These are phyloP conservation scores for Gobio gobio DNA, from an alignment of 2,113 vertebrate genomes.

Conservation along the genomic window DNA sequence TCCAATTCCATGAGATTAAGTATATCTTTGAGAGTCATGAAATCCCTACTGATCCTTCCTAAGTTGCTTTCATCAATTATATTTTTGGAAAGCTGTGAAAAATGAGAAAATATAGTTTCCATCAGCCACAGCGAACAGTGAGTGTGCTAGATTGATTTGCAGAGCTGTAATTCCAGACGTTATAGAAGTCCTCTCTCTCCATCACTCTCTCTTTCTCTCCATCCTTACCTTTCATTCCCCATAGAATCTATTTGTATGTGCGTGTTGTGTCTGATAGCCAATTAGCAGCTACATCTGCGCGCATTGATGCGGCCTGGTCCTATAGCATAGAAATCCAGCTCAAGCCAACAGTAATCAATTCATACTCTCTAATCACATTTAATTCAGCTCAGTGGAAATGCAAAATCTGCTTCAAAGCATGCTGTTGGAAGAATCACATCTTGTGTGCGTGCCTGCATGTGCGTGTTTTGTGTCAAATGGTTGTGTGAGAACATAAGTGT, in stretches of 20 bases:
- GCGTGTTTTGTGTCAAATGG: constrained; percentile 3
- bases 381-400: neutral
- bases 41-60: constrained; percentile 35
- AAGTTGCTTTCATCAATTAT: constrained; percentile 30
- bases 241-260: constrained; percentile 32
- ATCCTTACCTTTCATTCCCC: neutral
- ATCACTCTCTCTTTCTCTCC: constrained; percentile 14
- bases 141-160: constrained; percentile 18
- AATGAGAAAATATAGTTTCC: constrained; percentile 17
- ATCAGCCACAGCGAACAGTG: neutral
- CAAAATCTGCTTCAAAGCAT: constrained; percentile 19
- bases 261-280: constrained; percentile 35
- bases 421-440: constrained; percentile 26
- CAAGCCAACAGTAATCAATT: constrained; percentile 30
- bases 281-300: constrained; percentile 46
- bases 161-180: constrained; percentile 12
- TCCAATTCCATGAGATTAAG: constrained; percentile 37
- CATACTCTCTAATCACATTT: constrained; percentile 17
- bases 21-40: constrained; percentile 26
- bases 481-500: constrained; percentile 25
- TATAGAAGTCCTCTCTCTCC: neutral
- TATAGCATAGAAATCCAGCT: constrained; percentile 32
- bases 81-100: constrained; percentile 38
- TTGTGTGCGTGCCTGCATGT: constrained; percentile 22
- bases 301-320: constrained; percentile 25